These are phyloP conservation scores for Leucoraja ocellata DNA, from an alignment of 2,797 vertebrate species.

Conservation along the genomic window DNA sequence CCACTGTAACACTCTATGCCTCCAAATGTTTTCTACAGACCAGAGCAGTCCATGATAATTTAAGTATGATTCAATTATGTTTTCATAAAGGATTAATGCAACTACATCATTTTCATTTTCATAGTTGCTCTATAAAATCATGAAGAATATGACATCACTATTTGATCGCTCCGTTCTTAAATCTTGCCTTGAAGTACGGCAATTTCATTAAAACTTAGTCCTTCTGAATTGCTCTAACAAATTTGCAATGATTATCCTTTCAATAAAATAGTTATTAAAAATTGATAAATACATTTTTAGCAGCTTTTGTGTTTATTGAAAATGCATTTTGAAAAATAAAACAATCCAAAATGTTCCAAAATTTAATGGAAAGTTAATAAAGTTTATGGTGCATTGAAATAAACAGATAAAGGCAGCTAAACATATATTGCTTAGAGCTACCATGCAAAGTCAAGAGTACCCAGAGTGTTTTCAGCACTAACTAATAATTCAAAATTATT, in stretches of 20 bases:
- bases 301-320: not conserved
- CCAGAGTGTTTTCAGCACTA: not conserved
- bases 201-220: not conserved
- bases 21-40: too few species aligned
- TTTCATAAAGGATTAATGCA: too few species aligned
- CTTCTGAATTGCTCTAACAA: not conserved
- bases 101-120: not conserved
- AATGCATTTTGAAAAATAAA: not conserved
- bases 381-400: not conserved
- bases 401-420: not conserved
- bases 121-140: not conserved
- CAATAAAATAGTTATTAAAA: not conserved
- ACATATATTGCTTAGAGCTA: not conserved
- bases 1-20: too few species aligned
- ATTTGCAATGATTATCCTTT: not conserved
- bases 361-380: not conserved
- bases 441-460: not conserved
- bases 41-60: too few species aligned
- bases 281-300: not conserved
- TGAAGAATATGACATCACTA: not conserved
- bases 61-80: too few species aligned
- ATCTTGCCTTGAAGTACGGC: not conserved
- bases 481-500: not conserved
- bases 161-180: not conserved
- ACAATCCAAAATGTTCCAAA: not conserved